These are phyloP conservation scores for Pollenia angustigena DNA, from an alignment of 2,888 invertebrate species.

Conservation along the genomic window DNA sequence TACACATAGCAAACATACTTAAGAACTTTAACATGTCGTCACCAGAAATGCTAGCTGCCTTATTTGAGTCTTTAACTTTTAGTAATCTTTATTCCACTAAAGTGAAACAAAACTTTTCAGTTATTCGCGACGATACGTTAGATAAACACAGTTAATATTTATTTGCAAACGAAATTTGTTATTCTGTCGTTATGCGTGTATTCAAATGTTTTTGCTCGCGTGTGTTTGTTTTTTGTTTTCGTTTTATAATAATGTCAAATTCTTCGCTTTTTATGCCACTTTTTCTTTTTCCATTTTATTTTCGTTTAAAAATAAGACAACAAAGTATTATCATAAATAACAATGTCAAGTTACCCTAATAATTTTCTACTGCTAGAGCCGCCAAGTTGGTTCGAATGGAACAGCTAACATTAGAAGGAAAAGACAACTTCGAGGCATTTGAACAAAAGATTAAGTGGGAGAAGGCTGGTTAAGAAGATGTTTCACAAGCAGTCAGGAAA, in stretches of 20 bases:
- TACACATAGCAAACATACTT: too few relatives aligned
- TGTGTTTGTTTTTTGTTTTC: slow-evolving; percentile 21
- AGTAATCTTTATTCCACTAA: too few relatives aligned
- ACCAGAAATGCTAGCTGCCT: too few relatives aligned
- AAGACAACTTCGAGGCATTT: slow-evolving; percentile 1
- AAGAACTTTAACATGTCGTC: too few relatives aligned
- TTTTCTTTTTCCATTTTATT: background rate
- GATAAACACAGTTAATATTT: background rate
- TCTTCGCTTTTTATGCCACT: slow-evolving; percentile 2
- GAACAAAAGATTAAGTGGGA: background rate
- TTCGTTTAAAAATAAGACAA: slow-evolving; percentile 4
- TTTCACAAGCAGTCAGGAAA: background rate
- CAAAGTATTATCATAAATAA: slow-evolving; percentile 62
- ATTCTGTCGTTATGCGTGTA: background rate
- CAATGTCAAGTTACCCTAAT: slow-evolving; percentile 58
- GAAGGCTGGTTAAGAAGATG: background rate
- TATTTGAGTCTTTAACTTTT: too few relatives aligned
- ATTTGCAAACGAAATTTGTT: background rate
- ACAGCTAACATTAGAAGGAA: slow-evolving; percentile 39
- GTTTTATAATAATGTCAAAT: slow-evolving; percentile 56
- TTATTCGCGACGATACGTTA: background rate
- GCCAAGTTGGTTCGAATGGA: slow-evolving; percentile 21
- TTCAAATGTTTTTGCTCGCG: background rate
- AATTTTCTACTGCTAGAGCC: slow-evolving; percentile 28
- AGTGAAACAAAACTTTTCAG: too few relatives aligned